phyloP scores from a whole-genome alignment of 2,888 invertebrate genomes.

The Bellardia pandia region DNA sequence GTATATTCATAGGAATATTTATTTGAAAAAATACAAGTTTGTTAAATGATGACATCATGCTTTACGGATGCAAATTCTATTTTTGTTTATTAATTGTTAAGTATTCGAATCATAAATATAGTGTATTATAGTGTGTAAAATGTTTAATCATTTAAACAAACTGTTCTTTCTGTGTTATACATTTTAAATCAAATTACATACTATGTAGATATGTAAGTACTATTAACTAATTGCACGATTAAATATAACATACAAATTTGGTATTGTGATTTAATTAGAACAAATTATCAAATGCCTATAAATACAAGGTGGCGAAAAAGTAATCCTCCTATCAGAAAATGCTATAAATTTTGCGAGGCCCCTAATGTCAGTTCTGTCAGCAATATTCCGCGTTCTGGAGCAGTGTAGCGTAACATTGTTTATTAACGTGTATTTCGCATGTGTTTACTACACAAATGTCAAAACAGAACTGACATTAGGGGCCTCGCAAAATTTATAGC shows the following conservation, averaged over 20 bases:
- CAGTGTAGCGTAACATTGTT: too few species aligned
- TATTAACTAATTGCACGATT: background rate
- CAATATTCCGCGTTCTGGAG: too few species aligned
- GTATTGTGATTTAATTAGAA: slow-evolving; percentile 14
- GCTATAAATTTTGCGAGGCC: too few species aligned
- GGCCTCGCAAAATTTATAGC: too few species aligned
- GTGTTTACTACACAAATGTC: too few species aligned
- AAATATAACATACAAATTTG: background rate
- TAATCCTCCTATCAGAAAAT: too few species aligned
- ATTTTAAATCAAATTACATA: slow-evolving; percentile 34
- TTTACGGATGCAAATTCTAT: slow-evolving; percentile 61
- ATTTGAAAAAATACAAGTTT: slow-evolving; percentile 31
- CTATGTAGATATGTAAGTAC: too few species aligned
- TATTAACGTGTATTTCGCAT: too few species aligned
- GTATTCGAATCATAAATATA: slow-evolving; percentile 39
- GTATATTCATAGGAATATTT: background rate
- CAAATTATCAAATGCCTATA: slow-evolving; percentile 9
- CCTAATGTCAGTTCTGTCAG: too few species aligned
- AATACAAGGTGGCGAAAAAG: too few species aligned
- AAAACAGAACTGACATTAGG: too few species aligned
- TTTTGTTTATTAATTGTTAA: slow-evolving; percentile 61
- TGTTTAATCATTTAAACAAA: slow-evolving; percentile 34
- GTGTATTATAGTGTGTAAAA: background rate
- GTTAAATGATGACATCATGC: slow-evolving; percentile 58
- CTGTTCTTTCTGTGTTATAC: slow-evolving; percentile 27